Evolutionary conservation across 2,113 vertebrate species (phyloP), one percentile per base, ranked within the genome.

Genomic region (Myocastor coypus): DNA sequence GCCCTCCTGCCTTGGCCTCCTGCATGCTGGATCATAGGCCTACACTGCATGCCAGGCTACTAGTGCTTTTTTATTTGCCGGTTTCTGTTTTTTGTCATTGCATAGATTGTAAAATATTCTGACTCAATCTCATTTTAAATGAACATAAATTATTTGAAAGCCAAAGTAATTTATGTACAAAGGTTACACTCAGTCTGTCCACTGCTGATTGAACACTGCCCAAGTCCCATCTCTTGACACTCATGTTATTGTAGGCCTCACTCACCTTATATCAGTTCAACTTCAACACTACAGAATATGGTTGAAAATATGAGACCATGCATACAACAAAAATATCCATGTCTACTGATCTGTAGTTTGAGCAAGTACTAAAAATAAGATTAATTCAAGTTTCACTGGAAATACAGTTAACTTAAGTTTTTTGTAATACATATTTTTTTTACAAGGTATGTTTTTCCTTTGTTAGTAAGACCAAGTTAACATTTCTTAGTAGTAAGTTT

Each of bases 371-470:
- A 57, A 83, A 93, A 88, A n/a, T 66, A n/a, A 83, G 7, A 32
- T 93, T 85, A 92, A 93, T 83, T 94, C 12, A 83, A 34, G 10
- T 78, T 92, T 30, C 50, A 46, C 61, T 89, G 93, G 28, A 94
- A 61, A 83, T 87, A 83, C 40, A 84, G 50, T 64, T 94, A 11
- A 91, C 11, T 40, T 89, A 19, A 26, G 83, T 88, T 93, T 91
- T 55, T 83, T 94, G 55, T 55, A 80, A 19, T 90, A 81, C 20
- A 73, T 73, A 42, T 26, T 73, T 17, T 92, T 95, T 95, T 87
- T 64, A 85, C 71, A 87, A 22, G 22, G 8, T 78, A 14, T 32
- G 2, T 81, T 81, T 63, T 34, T 50, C 8, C 55, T 19, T 94
- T 94, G n/a, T 10, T 95, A 12, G 87, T 69, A 92, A 30, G n/a